Evolutionary conservation across 1,140 invertebrate species (phyloP), one percentile per base, ranked within the genome.

Genomic region (Solenopsis fugax): DNA sequence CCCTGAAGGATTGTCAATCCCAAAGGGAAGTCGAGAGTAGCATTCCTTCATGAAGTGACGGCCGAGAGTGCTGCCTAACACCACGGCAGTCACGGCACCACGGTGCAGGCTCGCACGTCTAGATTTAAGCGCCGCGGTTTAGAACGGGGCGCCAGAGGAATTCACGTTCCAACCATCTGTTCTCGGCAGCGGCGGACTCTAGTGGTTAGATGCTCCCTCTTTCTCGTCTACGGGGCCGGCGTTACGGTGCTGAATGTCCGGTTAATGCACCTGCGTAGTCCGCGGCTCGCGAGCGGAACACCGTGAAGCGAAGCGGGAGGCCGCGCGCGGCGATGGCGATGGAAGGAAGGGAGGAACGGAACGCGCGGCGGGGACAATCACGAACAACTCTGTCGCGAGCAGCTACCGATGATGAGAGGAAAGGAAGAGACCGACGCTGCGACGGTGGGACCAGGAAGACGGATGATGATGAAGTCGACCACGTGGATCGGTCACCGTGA

Each of bases 181-280:
- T 90, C 90, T 65, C 48, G 37, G 54, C 81, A 88, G 73, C 87
- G 58, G 65, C 73, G 41, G 72, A 75, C 77, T 91, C 89, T 82
- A 77, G 89, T 87, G 82, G 82, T 90, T 88, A 82, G 89, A 67
- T 71, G 58, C 60, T 71, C 52, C 77, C 56, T 78, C 87, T 78
- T 77, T 88, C 88, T 72, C 87, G 88, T 88, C 75, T 91, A 86
- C 88, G 90, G 88, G 89, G 80, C 88, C 88, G 85, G 88, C 92
- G 93, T 94, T 93, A 94, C 93, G 93, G 92, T 94, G 91, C 88
- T 92, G 93, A 93, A 93, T 94, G 93, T 93, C 92, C 93, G 93
- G 93, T 94, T 94, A 93, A 94, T 94, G 93, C 93, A 94, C 93
- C 93, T 94, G 93, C 93, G 93, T 92, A 91, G 88, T 92, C 90